phyloP scores from a whole-genome alignment of 2,888 invertebrate genomes.

The Dynastes tityus region DNA sequence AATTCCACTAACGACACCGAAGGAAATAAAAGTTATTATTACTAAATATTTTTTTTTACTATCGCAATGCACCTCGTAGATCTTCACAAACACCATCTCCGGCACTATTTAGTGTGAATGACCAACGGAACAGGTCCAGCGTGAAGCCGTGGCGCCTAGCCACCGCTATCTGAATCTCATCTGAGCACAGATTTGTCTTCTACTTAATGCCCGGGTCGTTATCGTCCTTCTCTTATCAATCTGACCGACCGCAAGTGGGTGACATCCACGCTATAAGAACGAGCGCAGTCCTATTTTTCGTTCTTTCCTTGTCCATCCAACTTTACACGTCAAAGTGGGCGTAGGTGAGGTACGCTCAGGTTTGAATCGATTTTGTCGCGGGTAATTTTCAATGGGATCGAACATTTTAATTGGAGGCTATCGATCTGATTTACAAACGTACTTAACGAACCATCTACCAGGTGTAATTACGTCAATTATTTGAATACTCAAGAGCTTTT shows the following conservation, averaged over 20 bases:
- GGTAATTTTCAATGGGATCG: constrained; percentile 8
- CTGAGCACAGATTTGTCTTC: constrained; percentile 50
- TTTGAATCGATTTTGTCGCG: constrained; percentile 7
- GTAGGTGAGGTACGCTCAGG: not conserved
- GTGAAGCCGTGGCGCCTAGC: constrained; percentile 49
- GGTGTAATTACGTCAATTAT: constrained; percentile 4
- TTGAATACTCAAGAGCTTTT: no score
- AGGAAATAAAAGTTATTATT: no score
- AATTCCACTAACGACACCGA: no score
- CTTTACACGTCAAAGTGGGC: not conserved
- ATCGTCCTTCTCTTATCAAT: constrained; percentile 22
- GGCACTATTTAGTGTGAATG: constrained; percentile 42
- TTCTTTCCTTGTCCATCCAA: not conserved
- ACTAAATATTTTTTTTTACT: not conserved
- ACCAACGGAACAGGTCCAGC: constrained; percentile 46
- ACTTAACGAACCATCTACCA: constrained; percentile 23
- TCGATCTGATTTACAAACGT: constrained; percentile 21
- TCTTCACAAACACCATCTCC: not conserved
- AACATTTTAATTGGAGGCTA: constrained; percentile 11
- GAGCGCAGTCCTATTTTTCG: not conserved
- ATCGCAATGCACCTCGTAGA: not conserved
- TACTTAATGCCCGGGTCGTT: constrained; percentile 28
- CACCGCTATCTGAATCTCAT: constrained; percentile 47
- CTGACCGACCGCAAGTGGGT: constrained; percentile 18
- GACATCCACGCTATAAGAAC: constrained; percentile 21